Conservation (phyloP, 2,888 invertebrate species). For the Malacosoma neustria region DNA sequence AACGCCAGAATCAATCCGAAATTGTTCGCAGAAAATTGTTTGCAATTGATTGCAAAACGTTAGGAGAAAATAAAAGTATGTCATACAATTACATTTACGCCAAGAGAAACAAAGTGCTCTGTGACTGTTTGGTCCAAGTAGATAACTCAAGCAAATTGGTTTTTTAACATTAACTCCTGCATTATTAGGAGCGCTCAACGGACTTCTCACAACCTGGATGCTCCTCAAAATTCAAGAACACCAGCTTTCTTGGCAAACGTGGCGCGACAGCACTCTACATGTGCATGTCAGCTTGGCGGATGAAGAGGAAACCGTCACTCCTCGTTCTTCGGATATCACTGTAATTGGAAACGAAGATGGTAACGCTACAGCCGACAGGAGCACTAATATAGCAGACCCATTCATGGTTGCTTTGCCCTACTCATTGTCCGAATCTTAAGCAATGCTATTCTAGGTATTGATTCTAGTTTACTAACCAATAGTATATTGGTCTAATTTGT, state of each 20-base stretch:
- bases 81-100: too few species aligned
- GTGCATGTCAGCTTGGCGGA: constrained; percentile 51
- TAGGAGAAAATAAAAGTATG: too few species aligned
- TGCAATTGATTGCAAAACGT: too few species aligned
- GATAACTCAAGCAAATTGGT: too few species aligned
- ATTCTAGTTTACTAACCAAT: too few species aligned
- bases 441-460: too few species aligned
- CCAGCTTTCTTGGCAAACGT: constrained; percentile 61
- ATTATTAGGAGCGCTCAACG: constrained; percentile 59
- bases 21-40: too few species aligned
- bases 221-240: constrained; percentile 68
- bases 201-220: constrained; percentile 65
- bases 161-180: too few species aligned
- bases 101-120: too few species aligned
- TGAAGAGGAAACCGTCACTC: constrained; percentile 20
- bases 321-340: constrained; percentile 25
- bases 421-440: constrained; percentile 30
- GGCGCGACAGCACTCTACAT: constrained; percentile 62
- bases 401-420: constrained; percentile 47
- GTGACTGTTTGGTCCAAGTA: too few species aligned
- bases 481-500: too few species aligned
- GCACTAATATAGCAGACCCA: constrained; percentile 50
- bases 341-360: constrained; percentile 22
- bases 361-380: constrained; percentile 24
- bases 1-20: too few species aligned